Conservation (phyloP, 92 coral and sea anemone genomes). For the Porites divaricata region DNA sequence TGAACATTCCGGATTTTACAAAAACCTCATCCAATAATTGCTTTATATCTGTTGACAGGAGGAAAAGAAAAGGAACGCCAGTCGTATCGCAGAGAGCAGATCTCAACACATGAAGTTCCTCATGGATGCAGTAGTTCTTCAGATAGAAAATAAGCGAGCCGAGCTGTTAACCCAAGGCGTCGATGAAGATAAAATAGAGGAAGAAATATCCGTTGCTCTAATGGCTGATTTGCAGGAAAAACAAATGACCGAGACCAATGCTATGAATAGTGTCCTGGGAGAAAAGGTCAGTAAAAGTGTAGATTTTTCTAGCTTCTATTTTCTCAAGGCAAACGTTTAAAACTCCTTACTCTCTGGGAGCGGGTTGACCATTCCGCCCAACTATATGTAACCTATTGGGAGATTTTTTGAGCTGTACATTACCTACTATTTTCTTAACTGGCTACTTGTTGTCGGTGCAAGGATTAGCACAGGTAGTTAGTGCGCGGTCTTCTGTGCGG, state of each 20-base stretch:
- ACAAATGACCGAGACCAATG: slow-evolving; percentile 83
- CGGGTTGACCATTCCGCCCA: too few relatives aligned
- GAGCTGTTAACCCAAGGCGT: slow-evolving; percentile 69
- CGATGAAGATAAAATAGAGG: slow-evolving; percentile 71
- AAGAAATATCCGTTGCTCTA: slow-evolving; percentile 81
- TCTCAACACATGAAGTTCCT: slow-evolving; percentile 76
- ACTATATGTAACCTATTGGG: too few relatives aligned
- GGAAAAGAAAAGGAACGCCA: slow-evolving; percentile 70
- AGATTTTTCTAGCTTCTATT: too few relatives aligned
- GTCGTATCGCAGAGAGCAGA: slow-evolving; percentile 85
- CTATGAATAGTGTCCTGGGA: slow-evolving; percentile 78
- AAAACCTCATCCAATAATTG: too few relatives aligned
- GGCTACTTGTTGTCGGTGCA: too few relatives aligned
- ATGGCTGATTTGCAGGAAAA: slow-evolving; percentile 95
- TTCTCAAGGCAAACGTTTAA: too few relatives aligned
- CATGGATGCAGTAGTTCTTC: slow-evolving; percentile 81
- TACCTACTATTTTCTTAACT: too few relatives aligned
- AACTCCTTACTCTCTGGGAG: too few relatives aligned
- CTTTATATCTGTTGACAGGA: slow-evolving; percentile 58
- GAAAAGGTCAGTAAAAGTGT: slow-evolving; percentile 74
- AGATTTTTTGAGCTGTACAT: too few relatives aligned
- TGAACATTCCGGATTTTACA: too few relatives aligned
- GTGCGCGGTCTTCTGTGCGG: too few relatives aligned
- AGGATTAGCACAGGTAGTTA: too few relatives aligned
- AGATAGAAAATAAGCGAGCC: slow-evolving; percentile 72